Conservation (phyloP, 2,797 vertebrate species). For the Coluber constrictor region DNA sequence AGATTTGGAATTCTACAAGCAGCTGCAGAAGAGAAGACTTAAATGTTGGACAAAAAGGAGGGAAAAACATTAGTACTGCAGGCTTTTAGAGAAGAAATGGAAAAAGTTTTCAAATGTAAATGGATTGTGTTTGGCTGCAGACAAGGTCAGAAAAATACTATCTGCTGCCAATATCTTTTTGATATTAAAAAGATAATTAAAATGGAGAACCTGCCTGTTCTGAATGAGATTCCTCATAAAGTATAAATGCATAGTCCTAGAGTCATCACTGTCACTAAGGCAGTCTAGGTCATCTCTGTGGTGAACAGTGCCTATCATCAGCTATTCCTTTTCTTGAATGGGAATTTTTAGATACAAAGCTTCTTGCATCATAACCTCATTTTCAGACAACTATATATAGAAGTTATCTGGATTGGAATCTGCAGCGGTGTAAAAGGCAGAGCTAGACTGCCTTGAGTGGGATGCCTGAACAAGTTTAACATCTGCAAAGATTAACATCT, state of each 20-base stretch:
- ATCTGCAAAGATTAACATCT: neutral
- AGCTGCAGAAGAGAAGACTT: neutral
- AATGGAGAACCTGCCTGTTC: neutral
- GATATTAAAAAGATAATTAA: neutral
- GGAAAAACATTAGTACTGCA: neutral
- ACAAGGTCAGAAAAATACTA: neutral
- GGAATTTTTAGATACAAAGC: neutral
- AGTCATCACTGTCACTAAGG: neutral
- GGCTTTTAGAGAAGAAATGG: neutral
- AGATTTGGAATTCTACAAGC: neutral
- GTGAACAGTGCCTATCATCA: neutral
- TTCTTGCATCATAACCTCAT: neutral
- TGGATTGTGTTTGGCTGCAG: neutral
- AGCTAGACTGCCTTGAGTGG: neutral
- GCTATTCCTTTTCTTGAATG: neutral
- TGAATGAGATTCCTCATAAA: neutral
- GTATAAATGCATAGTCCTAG: neutral
- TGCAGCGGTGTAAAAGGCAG: neutral
- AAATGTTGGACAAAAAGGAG: neutral
- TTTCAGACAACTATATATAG: neutral
- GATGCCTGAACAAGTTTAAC: neutral
- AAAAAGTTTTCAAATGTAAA: neutral
- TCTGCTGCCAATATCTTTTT: neutral
- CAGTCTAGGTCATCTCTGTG: neutral
- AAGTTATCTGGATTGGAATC: neutral